Evolutionary conservation across 2,113 vertebrate species (phyloP).

Genomic region (Peromyscus californicus): DNA sequence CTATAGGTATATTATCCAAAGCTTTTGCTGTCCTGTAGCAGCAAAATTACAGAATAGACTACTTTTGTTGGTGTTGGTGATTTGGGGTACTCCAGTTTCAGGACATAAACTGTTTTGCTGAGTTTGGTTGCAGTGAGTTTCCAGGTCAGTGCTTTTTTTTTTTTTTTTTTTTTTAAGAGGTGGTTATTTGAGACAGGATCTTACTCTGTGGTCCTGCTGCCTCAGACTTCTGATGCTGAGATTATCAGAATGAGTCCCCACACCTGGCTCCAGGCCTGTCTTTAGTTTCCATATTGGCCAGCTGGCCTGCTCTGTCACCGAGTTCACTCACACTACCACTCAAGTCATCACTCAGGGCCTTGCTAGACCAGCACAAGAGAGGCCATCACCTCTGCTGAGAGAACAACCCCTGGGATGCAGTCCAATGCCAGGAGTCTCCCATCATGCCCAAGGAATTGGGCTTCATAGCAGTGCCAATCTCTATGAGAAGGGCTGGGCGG

Average conservation of each 20-base stretch:
- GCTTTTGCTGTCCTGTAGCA: conserved; percentile 2
- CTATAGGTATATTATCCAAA: background rate
- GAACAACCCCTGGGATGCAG: background rate
- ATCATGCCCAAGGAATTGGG: background rate
- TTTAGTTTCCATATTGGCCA: background rate
- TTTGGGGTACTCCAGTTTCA: background rate
- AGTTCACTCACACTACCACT: background rate
- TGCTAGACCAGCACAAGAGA: background rate
- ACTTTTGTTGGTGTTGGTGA: background rate
- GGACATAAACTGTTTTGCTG: background rate
- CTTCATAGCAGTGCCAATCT: background rate
- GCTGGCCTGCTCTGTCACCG: background rate
- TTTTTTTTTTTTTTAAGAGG: background rate
- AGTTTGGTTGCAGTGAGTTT: background rate
- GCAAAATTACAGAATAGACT: background rate
- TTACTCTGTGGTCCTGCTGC: background rate
- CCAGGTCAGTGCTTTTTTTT: background rate
- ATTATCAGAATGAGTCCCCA: background rate
- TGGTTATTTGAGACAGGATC: background rate
- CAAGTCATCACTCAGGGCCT: background rate
- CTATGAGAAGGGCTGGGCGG: background rate
- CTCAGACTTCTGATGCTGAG: background rate
- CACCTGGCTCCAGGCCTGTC: background rate
- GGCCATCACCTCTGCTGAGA: background rate
- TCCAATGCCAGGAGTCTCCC: background rate